A percentile compares a stretch with the other conserved stretches of the same genome.
phyloP scores from a whole-genome alignment of 2,797 vertebrate genomes.

The Hypotaenidia okinawae region DNA sequence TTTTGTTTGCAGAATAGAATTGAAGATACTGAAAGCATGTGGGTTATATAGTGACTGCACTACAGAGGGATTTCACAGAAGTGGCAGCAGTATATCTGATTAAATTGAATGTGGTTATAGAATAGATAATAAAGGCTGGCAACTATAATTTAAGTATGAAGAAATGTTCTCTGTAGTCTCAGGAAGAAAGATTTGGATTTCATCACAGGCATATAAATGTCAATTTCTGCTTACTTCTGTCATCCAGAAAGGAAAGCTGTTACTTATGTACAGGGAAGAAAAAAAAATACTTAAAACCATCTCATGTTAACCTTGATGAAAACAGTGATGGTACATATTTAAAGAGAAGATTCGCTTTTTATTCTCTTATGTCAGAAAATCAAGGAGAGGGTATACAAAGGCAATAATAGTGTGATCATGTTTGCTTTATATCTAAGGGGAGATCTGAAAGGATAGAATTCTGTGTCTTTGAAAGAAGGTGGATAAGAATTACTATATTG shows the following conservation, averaged over 20 bases:
- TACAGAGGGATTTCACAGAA: neutral
- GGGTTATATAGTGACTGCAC: neutral
- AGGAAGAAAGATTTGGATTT: conserved; percentile 14
- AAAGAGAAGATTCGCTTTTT: neutral
- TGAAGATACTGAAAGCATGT: neutral
- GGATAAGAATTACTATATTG: neutral
- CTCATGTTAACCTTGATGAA: neutral
- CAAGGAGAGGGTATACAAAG: neutral
- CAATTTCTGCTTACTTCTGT: conserved; percentile 4
- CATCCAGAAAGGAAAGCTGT: neutral
- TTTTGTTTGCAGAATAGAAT: neutral
- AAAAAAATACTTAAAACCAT: neutral
- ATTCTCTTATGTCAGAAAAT: neutral
- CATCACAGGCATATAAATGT: neutral
- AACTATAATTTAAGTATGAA: conserved; percentile 18
- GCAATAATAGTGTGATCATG: neutral
- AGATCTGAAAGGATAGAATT: neutral
- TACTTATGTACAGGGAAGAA: neutral
- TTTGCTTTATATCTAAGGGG: neutral
- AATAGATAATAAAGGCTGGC: conserved; percentile 18
- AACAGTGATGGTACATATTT: neutral
- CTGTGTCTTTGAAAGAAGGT: neutral
- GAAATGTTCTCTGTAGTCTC: conserved; percentile 23
- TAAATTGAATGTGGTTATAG: conserved; percentile 36
- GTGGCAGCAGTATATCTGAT: neutral